Base-by-base conservation (phyloP, 2,888 invertebrate species). In the Argyresthia goedartella region DNA sequence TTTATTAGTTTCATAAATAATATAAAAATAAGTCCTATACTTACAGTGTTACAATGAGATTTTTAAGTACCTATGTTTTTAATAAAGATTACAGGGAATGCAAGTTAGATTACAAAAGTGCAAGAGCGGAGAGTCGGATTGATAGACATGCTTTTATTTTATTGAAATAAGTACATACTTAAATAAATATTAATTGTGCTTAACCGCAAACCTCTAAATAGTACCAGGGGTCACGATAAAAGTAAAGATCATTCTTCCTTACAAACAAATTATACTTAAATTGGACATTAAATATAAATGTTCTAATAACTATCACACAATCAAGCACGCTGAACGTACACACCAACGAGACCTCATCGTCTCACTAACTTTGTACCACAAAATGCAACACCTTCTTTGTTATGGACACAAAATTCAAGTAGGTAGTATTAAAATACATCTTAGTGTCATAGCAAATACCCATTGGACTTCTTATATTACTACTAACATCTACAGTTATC, bases 311-410 rank as follows among this genome's bases (percentile, higher is more conserved):
- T 68, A 72, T 71, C 69, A 71, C 66, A 67, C 66, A 64, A 65
- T 66, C 63, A 71, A 70, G 67, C 71, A 71, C 69, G 66, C 66
- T 65, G 43, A 15, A 46, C 33, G 8, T 67, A 66, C 66, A 53
- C 64, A 50, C 50, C 41, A 25, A 49, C 39, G 39, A 15, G 39
- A 25, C 34, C 11, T 14, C n/a, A n/a, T 49, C 16, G 14, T 34
- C 44, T 44, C 44, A 50, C 43, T 44, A 43, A 71, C 63, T 80
- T 82, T 82, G 82, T 82, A 82, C 82, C 78, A 66, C 66, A 71
- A 78, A 80, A 81, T 78, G 73, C 76, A 73, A 75, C 57, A 55
- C 61, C 65, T 66, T 67, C 8, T 69, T 58, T 53, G 54, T 60
- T 72, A 76, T 66, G 71, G 70, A 72, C 72, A 74, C 66, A 58